These are phyloP conservation scores for Stratiomys singularior DNA, from an alignment of 2,888 invertebrate species.

Conservation along the genomic window DNA sequence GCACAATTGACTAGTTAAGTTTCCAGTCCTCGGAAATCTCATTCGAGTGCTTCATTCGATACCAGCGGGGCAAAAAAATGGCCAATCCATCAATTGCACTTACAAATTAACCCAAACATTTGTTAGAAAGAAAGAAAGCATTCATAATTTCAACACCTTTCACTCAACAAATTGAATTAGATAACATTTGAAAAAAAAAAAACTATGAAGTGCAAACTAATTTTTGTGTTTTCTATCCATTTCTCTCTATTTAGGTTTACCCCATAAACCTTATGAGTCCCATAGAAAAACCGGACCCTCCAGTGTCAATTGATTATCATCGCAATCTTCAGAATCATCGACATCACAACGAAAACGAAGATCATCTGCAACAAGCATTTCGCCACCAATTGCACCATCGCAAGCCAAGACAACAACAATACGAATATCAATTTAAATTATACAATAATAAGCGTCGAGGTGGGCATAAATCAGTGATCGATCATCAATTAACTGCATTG, in stretches of 20 bases:
- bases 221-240: background rate
- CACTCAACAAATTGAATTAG: background rate
- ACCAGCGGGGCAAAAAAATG: too few species aligned
- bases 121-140: too few species aligned
- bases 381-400: background rate
- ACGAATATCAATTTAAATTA: background rate
- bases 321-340: background rate
- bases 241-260: slow-evolving; percentile 1
- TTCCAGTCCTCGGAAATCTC: too few species aligned
- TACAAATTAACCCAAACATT: too few species aligned
- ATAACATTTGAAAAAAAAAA: background rate
- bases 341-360: background rate
- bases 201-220: background rate
- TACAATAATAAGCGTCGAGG: too few species aligned
- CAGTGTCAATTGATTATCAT: slow-evolving; percentile 32
- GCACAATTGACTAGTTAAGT: too few species aligned
- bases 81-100: too few species aligned
- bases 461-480: background rate
- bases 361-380: background rate
- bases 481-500: background rate
- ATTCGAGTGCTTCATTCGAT: too few species aligned
- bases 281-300: slow-evolving; percentile 48
- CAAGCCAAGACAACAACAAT: background rate
- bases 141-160: too few species aligned
- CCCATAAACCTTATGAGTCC: slow-evolving; percentile 50